These are phyloP conservation scores for Reticulitermes lucifugus DNA, from an alignment of 2,888 invertebrate species.

Conservation along the genomic window DNA sequence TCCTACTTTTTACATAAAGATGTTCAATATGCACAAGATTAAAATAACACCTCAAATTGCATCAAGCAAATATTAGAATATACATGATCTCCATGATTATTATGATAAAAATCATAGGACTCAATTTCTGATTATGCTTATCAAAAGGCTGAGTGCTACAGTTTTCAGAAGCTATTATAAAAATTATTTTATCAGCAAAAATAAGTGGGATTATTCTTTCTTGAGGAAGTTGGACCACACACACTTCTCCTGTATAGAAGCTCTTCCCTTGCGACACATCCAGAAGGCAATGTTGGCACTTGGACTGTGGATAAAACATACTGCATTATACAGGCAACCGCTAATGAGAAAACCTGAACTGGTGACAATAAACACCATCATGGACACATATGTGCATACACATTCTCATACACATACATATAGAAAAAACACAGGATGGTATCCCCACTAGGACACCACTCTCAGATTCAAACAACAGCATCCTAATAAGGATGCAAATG, in stretches of 20 bases:
- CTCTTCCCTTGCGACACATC: conserved; percentile 30
- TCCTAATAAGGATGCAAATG: neutral
- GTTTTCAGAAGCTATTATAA: conserved; percentile 46
- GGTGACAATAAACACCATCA: conserved; percentile 12
- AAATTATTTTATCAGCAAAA: conserved; percentile 47
- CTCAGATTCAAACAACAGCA: conserved; percentile 13
- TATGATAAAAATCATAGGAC: conserved; percentile 33
- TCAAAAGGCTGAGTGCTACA: conserved; percentile 45
- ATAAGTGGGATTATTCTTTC: conserved; percentile 43
- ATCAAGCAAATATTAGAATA: conserved; percentile 46
- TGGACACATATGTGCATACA: neutral
- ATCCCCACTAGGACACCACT: neutral
- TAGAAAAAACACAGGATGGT: neutral
- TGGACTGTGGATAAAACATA: conserved; percentile 50
- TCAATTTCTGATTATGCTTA: conserved; percentile 40
- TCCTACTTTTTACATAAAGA: conserved; percentile 18
- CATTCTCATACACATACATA: neutral
- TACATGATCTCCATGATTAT: conserved; percentile 44
- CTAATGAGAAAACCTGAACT: conserved; percentile 2
- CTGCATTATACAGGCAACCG: conserved; percentile 16
- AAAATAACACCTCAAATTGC: conserved; percentile 42
- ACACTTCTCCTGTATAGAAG: conserved; percentile 34
- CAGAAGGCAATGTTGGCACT: conserved; percentile 54
- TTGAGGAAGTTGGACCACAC: conserved; percentile 43
- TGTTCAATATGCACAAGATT: conserved; percentile 24